Base-by-base conservation (phyloP, 2,113 vertebrate species). In the Nothobranchius furzeri region DNA sequence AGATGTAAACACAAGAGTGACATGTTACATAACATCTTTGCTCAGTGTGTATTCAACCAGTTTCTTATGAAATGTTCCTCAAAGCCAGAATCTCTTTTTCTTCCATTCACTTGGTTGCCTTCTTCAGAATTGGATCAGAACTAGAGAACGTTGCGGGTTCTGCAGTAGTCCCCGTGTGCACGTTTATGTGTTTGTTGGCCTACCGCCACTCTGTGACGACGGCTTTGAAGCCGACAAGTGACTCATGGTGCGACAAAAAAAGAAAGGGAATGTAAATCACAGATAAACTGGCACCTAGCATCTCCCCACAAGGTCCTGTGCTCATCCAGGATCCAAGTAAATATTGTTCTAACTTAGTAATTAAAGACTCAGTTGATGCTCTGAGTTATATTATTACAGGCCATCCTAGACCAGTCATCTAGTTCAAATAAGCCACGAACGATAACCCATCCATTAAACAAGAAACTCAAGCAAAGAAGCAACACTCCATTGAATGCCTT, bases 381-480 rank as follows among this genome's bases (percentile, higher is more conserved):
- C 58, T 55, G 79, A 76, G 73, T 83, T 84, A 70, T 60, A 62
- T 54, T 79, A 85, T 90, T 85, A 85, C 40, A 70, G 76, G 76
- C 75, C 67, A 71, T 79, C 68, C 59, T 55, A 77, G 59, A 76
- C 76, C 78, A 85, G 82, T 76, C 37, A 87, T 84, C 90, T 1
- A 30, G 30, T 90, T 92, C 87, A 90, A 90, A 90, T 70, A 82
- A 73, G 66, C 89, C 89, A 84, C 89, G 80, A 59, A 61, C 63
- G 75, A 67, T 71, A 73, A 86, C 79, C 84, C 75, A 68, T 52
- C 88, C 85, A 91, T 89, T 91, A 88, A 87, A 83, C 47, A 52
- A 70, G 68, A 57, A 73, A 75, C 60, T 54, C 51, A 72, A 77
- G 76, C 74, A 75, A 78, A 85, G 15, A 79, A 53, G 70, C 70